A percentile compares a stretch with the other conserved stretches of the same genome.
Conservation (phyloP, 2,888 invertebrate genomes). For the Bugulina stolonifera region DNA sequence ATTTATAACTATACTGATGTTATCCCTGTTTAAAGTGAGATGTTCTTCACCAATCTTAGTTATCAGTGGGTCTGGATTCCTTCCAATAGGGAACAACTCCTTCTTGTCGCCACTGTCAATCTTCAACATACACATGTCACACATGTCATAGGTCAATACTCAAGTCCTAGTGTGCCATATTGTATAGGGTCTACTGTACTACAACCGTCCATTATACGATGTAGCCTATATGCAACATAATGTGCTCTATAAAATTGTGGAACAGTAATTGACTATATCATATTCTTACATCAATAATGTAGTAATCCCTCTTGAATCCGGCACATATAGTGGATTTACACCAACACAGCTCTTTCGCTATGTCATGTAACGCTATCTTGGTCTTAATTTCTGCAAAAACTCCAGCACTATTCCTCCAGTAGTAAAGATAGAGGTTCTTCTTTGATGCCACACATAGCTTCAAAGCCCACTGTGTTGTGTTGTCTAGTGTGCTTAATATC, state of each 20-base stretch:
- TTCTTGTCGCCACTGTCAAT: conserved; percentile 61
- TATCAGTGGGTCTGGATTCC: conserved; percentile 52
- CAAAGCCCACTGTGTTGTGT: conserved; percentile 70
- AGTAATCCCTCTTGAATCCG: conserved; percentile 78
- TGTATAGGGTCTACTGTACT: too few relatives aligned
- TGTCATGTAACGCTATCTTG: conserved; percentile 72
- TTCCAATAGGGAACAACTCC: conserved; percentile 69
- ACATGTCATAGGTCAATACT: too few relatives aligned
- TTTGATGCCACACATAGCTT: conserved; percentile 72
- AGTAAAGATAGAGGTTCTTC: conserved; percentile 64
- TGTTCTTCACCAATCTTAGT: conserved; percentile 46
- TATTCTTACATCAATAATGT: conserved; percentile 67
- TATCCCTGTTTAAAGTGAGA: conserved; percentile 77
- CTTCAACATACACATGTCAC: conserved; percentile 39
- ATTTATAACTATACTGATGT: conserved; percentile 78
- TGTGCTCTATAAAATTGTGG: too few relatives aligned
- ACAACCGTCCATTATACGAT: too few relatives aligned
- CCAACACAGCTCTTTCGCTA: conserved; percentile 75
- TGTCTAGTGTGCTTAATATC: conserved; percentile 63
- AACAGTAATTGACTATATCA: too few relatives aligned
- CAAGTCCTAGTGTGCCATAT: too few relatives aligned
- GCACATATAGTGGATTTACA: conserved; percentile 77
- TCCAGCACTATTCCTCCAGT: conserved; percentile 79
- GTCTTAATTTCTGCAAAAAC: conserved; percentile 50
- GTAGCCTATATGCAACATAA: too few relatives aligned